These are phyloP conservation scores for Caenorhabditis remanei DNA, from an alignment of 1,140 invertebrate genomes.

Conservation along the genomic window DNA sequence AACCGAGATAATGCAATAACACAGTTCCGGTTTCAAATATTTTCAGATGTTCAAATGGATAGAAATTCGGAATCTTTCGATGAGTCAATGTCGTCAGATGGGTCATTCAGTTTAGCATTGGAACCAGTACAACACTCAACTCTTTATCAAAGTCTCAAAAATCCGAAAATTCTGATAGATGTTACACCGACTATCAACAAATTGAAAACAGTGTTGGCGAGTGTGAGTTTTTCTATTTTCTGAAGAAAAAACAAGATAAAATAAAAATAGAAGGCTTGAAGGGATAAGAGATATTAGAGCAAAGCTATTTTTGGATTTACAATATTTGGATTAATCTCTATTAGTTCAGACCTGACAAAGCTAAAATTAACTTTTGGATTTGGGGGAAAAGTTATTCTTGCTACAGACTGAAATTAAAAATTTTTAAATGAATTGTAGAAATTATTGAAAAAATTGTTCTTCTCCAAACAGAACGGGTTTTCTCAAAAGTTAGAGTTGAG, in stretches of 20 bases:
- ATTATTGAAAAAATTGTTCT: no score
- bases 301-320: no score
- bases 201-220: not conserved
- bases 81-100: not conserved
- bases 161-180: conserved; percentile 33
- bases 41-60: conserved; percentile 42
- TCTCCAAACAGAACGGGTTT: no score
- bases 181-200: conserved; percentile 32
- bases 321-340: no score
- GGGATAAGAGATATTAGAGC: not conserved
- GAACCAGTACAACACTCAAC: conserved; percentile 23
- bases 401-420: no score
- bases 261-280: not conserved
- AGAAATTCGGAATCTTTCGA: conserved; percentile 22
- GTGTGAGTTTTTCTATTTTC: conserved; percentile 18
- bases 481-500: no score
- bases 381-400: no score
- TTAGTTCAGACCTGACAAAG: no score
- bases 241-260: not conserved
- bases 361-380: no score
- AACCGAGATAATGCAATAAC: not conserved
- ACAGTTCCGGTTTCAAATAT: not conserved
- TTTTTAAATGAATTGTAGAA: no score
- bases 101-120: conserved; percentile 9
- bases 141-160: conserved; percentile 33